These are phyloP conservation scores for Triplophysa tibetana DNA, from an alignment of 2,113 vertebrate genomes.

Conservation along the genomic window DNA sequence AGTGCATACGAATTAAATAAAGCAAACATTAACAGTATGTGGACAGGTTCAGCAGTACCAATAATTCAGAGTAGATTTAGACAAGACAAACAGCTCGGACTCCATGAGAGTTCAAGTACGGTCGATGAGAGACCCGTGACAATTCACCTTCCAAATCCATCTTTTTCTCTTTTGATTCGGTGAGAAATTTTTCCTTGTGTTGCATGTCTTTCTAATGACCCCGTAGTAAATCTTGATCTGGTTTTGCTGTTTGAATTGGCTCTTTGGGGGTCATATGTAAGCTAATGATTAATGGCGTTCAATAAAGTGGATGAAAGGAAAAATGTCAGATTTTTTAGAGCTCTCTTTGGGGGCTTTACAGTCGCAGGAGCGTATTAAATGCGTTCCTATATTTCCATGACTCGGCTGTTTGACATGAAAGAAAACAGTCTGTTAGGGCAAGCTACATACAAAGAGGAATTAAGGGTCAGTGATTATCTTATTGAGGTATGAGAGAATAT, in stretches of 20 bases:
- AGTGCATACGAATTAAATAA: slow-evolving; percentile 1
- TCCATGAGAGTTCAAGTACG: neutral
- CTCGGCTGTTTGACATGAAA: slow-evolving; percentile 22
- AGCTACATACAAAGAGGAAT: neutral
- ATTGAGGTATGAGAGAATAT: neutral
- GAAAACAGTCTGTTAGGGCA: neutral
- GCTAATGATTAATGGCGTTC: slow-evolving; percentile 47
- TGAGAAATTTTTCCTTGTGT: slow-evolving; percentile 29
- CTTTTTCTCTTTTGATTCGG: slow-evolving; percentile 27
- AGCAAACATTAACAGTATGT: neutral
- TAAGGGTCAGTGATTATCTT: neutral
- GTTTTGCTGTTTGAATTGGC: slow-evolving; percentile 45
- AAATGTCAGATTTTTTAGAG: slow-evolving; percentile 39
- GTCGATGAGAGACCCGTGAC: neutral
- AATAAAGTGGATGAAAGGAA: slow-evolving; percentile 45
- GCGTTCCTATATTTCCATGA: slow-evolving; percentile 32
- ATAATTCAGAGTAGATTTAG: slow-evolving; percentile 19
- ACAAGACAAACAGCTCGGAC: slow-evolving; percentile 2
- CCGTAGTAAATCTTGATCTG: slow-evolving; percentile 49
- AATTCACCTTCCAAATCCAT: slow-evolving; percentile 13
- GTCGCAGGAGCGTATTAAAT: slow-evolving; percentile 17
- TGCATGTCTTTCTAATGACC: slow-evolving; percentile 34
- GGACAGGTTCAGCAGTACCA: neutral
- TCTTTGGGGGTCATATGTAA: slow-evolving; percentile 39
- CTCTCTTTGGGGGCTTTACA: slow-evolving; percentile 18